Evolutionary conservation across 2,888 invertebrate species (phyloP), one percentile per base, ranked within the genome.

Genomic region (Griposia aprilina): DNA sequence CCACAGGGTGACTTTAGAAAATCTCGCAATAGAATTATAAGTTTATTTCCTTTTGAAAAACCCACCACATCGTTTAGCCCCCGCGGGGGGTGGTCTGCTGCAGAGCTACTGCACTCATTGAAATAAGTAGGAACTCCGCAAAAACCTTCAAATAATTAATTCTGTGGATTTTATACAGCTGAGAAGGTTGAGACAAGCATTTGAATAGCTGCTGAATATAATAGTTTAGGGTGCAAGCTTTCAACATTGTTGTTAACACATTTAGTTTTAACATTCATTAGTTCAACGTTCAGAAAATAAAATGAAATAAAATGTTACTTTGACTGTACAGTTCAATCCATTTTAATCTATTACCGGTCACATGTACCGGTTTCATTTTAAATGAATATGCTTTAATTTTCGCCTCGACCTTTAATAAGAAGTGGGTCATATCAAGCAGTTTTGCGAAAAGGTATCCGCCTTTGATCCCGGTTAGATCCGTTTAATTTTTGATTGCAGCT

Each of bases 21-120:
- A 77, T 52, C 71, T 84, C 52, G 71, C 66, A 74, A 87, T 84
- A 78, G 63, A 84, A 78, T 80, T 81, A 82, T 68, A 71, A 78
- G 65, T 78, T 86, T 78, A 78, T 76, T 84, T 80, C 65, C 69
- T 48, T 82, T 87, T 80, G 50, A 78, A 79, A 82, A 81, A 70
- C 57, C 71, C 48, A 30, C 74, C 65, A 60, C 62, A 63, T 62
- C 66, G 66, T 76, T 76, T 15, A 71, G 36, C 41, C 41, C 41
- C 48, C 30, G 8, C 23, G 36, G 65, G 65, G n/a, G 50, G 50
- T 26, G 36, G 41, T 55, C 62, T 45, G n/a, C n/a, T 52, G 67
- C 65, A 63, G 10, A 63, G 63, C 73, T 59, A 41, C 65, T 66
- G 71, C 78, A 68, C 36, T 76, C 71, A 66, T 80, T 86, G 52